Percentiles rank a stretch among this genome's conserved stretches.
phyloP scores from a whole-genome alignment of 2,113 vertebrate species.

The Nycticorax nycticorax region DNA sequence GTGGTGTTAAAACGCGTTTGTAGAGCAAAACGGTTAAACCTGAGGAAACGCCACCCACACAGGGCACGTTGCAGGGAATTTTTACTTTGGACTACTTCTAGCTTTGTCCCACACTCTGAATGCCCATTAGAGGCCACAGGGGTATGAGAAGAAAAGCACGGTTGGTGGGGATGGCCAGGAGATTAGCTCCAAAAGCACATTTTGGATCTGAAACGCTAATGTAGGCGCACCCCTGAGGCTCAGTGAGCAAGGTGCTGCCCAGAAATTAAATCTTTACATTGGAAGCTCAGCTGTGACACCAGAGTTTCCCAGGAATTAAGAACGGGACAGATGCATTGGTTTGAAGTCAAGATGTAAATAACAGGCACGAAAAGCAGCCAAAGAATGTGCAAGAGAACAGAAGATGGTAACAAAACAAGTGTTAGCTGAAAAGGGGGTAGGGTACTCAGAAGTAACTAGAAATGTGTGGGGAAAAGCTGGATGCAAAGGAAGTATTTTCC shows the following conservation, averaged over 20 bases:
- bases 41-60: background rate
- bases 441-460: background rate
- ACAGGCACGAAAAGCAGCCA: background rate
- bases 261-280: background rate
- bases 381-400: conserved; percentile 5
- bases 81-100: background rate
- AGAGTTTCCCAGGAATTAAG: background rate
- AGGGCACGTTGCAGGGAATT: background rate
- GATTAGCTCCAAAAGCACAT: background rate
- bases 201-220: background rate
- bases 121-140: background rate
- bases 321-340: background rate
- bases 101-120: background rate
- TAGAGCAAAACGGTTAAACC: background rate
- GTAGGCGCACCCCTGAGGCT: background rate
- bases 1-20: background rate
- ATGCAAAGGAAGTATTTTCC: background rate
- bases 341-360: conserved; percentile 10
- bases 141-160: background rate
- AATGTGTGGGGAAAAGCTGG: background rate
- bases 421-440: background rate
- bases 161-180: background rate
- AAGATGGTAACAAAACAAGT: background rate
- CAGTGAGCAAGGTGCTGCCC: background rate
- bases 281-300: background rate